These are phyloP conservation scores for Drosophila pseudoananassae DNA, from an alignment of 1,140 invertebrate species.

Conservation along the genomic window DNA sequence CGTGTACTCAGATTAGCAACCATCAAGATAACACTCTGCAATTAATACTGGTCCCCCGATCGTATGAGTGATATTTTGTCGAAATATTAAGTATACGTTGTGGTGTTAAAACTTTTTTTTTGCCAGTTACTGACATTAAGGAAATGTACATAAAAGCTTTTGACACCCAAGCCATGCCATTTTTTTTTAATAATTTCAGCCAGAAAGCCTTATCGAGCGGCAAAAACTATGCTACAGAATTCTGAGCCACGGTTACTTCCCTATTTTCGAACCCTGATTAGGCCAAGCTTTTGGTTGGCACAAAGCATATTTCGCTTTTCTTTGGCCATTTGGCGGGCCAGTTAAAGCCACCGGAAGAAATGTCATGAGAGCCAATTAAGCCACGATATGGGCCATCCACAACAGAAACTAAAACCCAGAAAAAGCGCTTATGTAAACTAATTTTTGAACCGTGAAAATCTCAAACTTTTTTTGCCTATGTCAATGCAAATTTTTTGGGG, in stretches of 20 bases:
- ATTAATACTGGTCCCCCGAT: not conserved
- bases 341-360: conserved; percentile 47
- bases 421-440: conserved; percentile 46
- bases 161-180: not conserved
- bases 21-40: conserved; percentile 19
- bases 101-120: conserved; percentile 1
- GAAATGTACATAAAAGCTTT: not conserved
- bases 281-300: not conserved
- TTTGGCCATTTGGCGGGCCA: conserved; percentile 21
- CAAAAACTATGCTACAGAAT: conserved; percentile 21
- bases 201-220: not conserved
- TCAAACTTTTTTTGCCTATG: conserved; percentile 17
- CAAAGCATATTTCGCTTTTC: conserved; percentile 1
- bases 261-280: not conserved
- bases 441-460: conserved; percentile 65
- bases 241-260: too few species aligned
- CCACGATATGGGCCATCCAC: conserved; percentile 47
- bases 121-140: not conserved
- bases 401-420: conserved; percentile 21
- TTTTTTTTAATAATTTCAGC: not conserved
- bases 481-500: not conserved
- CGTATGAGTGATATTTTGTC: conserved; percentile 28
- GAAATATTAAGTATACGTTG: conserved; percentile 50
- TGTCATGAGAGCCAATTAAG: conserved; percentile 59
- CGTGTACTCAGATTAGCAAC: conserved; percentile 36